Evolutionary conservation across 2,113 vertebrate genomes (phyloP).

Genomic region (Terrapene triunguis): DNA sequence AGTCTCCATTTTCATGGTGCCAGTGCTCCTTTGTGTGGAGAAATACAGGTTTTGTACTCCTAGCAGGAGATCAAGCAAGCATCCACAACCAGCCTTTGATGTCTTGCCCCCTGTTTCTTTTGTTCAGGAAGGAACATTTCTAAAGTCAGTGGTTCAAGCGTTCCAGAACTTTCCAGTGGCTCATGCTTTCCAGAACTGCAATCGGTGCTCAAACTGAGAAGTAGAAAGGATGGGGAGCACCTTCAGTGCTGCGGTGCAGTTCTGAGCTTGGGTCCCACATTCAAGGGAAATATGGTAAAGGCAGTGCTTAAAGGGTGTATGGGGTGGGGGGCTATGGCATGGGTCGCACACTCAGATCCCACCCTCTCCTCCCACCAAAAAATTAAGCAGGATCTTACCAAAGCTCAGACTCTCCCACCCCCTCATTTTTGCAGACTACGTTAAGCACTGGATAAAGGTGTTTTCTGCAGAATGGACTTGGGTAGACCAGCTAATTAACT

Average conservation of each 20-base stretch:
- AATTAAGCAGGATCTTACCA: neutral
- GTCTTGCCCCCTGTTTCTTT: neutral
- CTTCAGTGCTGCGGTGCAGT: neutral
- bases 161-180: fast-evolving
- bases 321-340: neutral
- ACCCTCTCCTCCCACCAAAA: neutral
- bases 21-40: neutral
- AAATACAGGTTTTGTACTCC: neutral
- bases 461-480: neutral
- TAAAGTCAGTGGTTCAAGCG: fast-evolving
- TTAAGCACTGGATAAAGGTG: neutral
- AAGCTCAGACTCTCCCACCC: neutral
- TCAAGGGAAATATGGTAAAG: neutral
- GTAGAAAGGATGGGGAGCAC: neutral
- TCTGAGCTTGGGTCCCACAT: neutral
- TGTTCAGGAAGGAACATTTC: neutral
- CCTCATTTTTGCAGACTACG: neutral
- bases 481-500: neutral
- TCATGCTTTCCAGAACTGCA: neutral
- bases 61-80: neutral
- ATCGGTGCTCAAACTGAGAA: fast-evolving
- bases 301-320: neutral
- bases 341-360: neutral
- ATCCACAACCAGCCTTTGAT: neutral
- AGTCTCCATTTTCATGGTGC: neutral